Evolutionary conservation across 2,888 invertebrate species (phyloP).

Genomic region (Temnothorax rugatulus): DNA sequence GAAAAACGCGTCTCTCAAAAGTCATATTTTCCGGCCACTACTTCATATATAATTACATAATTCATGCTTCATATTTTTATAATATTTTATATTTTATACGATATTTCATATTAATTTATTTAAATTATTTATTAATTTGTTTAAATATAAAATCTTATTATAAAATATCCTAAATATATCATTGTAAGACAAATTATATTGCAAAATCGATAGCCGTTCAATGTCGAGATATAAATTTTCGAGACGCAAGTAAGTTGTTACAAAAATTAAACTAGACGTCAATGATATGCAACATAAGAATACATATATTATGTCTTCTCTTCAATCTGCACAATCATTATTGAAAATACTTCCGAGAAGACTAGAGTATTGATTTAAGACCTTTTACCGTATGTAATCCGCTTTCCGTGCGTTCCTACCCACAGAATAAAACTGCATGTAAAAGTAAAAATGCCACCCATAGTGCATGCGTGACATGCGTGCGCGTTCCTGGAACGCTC

Average conservation of each 20-base stretch:
- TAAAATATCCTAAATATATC: background rate
- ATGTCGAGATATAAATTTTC: background rate
- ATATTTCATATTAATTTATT: too few relatives aligned
- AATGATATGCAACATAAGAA: background rate
- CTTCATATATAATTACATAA: background rate
- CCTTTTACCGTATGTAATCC: background rate
- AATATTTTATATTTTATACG: background rate
- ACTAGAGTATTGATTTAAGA: constrained; percentile 1
- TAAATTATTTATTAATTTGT: too few relatives aligned
- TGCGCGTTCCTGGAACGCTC: constrained; percentile 14
- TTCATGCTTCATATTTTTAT: background rate
- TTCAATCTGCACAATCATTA: background rate
- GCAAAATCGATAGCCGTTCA: background rate
- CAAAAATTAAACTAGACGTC: background rate
- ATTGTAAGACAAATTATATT: background rate
- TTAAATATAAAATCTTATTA: too few relatives aligned
- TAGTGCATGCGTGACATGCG: background rate
- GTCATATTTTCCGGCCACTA: background rate
- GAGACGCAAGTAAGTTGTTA: background rate
- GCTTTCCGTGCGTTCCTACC: background rate
- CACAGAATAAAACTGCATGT: background rate
- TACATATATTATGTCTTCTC: background rate
- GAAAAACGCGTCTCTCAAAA: background rate
- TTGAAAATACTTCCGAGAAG: background rate
- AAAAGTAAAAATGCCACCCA: constrained; percentile 6